A percentile compares a stretch with the other conserved stretches of the same genome.
Evolutionary conservation across 2,797 vertebrate genomes (phyloP).

Genomic region (Eurystomus glaucurus): DNA sequence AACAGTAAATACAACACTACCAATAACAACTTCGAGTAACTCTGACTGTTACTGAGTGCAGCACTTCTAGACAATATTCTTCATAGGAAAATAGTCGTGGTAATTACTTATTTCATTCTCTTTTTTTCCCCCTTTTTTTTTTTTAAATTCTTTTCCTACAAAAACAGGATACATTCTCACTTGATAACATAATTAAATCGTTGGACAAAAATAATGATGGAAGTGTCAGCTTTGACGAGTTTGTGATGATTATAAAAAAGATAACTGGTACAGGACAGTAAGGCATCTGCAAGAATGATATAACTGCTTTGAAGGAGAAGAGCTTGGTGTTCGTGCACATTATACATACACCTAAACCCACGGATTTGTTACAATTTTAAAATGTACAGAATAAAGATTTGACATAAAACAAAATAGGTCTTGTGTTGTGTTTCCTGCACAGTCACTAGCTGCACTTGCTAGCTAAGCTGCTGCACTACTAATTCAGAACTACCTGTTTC

Average conservation of each 20-base stretch:
- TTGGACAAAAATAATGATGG: constrained; percentile 74
- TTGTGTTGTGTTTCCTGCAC: neutral
- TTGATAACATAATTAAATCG: constrained; percentile 62
- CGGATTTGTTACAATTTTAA: constrained; percentile 20
- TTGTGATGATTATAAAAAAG: constrained; percentile 50
- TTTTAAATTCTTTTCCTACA: neutral
- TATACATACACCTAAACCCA: neutral
- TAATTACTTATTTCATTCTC: neutral
- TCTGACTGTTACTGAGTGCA: neutral
- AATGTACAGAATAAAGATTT: constrained; percentile 58
- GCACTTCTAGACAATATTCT: neutral
- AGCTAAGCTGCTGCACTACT: neutral
- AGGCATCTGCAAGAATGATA: neutral
- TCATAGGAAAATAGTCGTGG: neutral
- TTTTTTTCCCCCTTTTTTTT: too few species aligned
- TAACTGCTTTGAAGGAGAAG: constrained; percentile 5
- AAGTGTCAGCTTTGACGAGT: constrained; percentile 72
- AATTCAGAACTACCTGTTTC: neutral
- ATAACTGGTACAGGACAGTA: constrained; percentile 38
- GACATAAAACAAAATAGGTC: neutral
- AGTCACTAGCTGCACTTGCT: neutral
- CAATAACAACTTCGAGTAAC: neutral
- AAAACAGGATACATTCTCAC: constrained; percentile 68
- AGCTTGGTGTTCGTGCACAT: neutral
- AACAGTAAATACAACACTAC: neutral